Percentiles rank a stretch among this genome's conserved stretches.
Evolutionary conservation across 2,888 invertebrate genomes (phyloP).

Genomic region (Lordiphosa fenestrarum): DNA sequence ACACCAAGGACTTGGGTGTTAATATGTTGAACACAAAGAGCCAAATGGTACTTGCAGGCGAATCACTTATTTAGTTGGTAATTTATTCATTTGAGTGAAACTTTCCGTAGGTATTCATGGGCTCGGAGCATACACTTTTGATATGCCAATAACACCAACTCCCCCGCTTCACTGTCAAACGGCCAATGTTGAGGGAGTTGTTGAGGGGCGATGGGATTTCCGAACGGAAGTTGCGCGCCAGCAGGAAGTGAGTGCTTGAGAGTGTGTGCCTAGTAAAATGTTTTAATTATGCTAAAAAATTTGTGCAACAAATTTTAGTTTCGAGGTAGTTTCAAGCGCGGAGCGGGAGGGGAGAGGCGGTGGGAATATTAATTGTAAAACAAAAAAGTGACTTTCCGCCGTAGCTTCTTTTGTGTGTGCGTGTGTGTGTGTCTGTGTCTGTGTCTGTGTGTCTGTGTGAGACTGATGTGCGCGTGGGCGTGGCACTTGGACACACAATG

Average conservation of each 20-base stretch:
- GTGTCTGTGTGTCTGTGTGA: conserved; percentile 23
- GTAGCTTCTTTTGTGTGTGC: conserved; percentile 6
- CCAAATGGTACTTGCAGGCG: too few species aligned
- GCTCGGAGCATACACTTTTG: too few species aligned
- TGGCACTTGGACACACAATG: conserved; percentile 38
- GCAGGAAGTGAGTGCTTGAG: conserved; percentile 51
- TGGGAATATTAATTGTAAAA: conserved; percentile 2
- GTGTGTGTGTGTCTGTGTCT: conserved; percentile 25
- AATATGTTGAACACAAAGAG: too few species aligned
- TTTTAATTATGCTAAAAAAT: conserved; percentile 68
- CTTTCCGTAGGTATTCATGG: too few species aligned
- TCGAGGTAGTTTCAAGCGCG: conserved; percentile 22
- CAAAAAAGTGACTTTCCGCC: not conserved
- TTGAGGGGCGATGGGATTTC: conserved; percentile 2
- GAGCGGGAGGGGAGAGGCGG: not conserved
- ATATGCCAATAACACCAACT: too few species aligned
- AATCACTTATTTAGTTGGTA: too few species aligned
- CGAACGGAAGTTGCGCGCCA: conserved; percentile 58
- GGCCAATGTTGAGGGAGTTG: conserved; percentile 1
- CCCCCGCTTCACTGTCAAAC: too few species aligned
- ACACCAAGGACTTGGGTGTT: too few species aligned
- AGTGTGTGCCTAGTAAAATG: conserved; percentile 46
- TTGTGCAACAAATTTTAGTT: conserved; percentile 51
- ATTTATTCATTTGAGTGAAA: too few species aligned
- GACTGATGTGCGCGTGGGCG: conserved; percentile 27